Conservation (phyloP, 2,797 vertebrate species). For the Champsocephalus gunnari region DNA sequence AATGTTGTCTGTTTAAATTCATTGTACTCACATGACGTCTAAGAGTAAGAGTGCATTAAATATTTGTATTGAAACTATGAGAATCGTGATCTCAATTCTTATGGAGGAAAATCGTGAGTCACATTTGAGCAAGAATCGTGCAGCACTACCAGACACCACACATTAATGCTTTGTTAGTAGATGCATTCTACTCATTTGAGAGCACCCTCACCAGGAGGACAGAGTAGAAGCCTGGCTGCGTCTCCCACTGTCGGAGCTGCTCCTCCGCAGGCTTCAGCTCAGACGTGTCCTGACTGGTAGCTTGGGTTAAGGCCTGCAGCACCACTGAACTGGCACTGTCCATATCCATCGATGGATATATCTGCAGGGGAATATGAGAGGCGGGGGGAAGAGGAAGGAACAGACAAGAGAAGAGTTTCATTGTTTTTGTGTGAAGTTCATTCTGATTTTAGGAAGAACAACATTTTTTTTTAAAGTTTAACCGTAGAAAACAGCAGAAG, state of each 20-base stretch:
- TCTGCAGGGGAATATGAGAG: constrained; percentile 40
- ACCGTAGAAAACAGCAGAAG: constrained; percentile 9
- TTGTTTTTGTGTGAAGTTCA: constrained; percentile 38
- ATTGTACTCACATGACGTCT: no score
- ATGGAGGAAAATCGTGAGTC: no score
- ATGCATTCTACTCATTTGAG: constrained; percentile 24
- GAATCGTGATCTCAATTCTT: no score
- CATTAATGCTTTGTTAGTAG: constrained; percentile 2
- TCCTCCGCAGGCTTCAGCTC: constrained; percentile 97
- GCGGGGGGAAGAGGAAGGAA: background rate
- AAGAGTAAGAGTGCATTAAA: no score
- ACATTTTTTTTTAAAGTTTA: constrained; percentile 26
- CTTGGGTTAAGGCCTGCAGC: constrained; percentile 95
- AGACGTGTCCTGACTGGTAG: constrained; percentile 95
- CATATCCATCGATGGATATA: constrained; percentile 90
- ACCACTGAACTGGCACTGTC: constrained; percentile 94
- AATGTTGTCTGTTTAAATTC: no score
- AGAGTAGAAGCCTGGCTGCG: constrained; percentile 97
- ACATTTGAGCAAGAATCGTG: no score
- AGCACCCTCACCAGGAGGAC: constrained; percentile 90
- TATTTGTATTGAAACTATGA: no score
- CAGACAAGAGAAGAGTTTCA: constrained; percentile 9
- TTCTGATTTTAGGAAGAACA: constrained; percentile 16
- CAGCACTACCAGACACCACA: constrained; percentile 2
- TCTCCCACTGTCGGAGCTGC: constrained; percentile 96